These are phyloP conservation scores for Cuniculus paca DNA, from an alignment of 2,797 vertebrate genomes.

Conservation along the genomic window DNA sequence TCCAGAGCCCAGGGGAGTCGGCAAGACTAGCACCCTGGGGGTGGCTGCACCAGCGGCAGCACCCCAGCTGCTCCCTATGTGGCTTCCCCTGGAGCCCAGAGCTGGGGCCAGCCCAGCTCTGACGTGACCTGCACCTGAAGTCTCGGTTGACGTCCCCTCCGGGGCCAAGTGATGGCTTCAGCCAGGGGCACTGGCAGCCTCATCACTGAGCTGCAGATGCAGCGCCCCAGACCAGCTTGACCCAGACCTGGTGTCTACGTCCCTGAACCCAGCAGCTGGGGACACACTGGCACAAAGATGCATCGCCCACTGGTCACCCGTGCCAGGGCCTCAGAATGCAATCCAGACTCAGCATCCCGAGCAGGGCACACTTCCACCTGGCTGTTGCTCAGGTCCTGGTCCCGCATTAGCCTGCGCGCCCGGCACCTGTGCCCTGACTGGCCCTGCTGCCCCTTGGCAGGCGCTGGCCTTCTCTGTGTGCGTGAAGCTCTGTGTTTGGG, in stretches of 20 bases:
- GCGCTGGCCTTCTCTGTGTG: not conserved
- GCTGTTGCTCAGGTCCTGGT: not conserved
- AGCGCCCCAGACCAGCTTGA: not conserved
- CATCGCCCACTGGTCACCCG: not conserved
- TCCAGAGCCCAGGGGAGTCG: not conserved
- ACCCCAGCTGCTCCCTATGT: not conserved
- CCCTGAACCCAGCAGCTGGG: not conserved
- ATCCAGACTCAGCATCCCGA: not conserved
- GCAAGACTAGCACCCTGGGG: not conserved
- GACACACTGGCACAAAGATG: not conserved
- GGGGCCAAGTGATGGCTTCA: not conserved
- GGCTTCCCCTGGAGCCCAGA: too few relatives aligned
- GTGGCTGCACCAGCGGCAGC: not conserved
- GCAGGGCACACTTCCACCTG: not conserved
- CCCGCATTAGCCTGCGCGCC: not conserved
- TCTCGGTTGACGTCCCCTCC: not conserved
- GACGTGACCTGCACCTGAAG: not conserved
- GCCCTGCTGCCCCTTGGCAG: not conserved
- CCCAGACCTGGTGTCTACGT: not conserved
- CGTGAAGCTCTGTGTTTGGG: not conserved
- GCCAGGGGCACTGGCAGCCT: fast-evolving
- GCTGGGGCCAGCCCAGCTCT: not conserved
- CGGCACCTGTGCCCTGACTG: not conserved
- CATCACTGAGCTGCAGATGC: too few relatives aligned
- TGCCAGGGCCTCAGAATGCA: not conserved